Evolutionary conservation across 2,888 invertebrate genomes (phyloP).

Genomic region (Euplagia quadripunctaria): DNA sequence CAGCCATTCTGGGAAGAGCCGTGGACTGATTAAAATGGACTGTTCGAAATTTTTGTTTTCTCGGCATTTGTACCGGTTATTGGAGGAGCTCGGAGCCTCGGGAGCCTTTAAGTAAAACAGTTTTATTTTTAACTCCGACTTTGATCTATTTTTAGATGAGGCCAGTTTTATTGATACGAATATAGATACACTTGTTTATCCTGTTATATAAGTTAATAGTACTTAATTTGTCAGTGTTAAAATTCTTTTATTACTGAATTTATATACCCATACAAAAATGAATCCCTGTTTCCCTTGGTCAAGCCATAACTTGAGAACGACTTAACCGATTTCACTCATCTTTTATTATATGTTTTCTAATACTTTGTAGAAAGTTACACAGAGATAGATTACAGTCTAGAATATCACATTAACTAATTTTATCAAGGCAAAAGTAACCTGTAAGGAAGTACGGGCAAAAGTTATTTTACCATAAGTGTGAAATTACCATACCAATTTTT

Average conservation of each 20-base stretch:
- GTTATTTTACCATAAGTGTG: too few relatives aligned
- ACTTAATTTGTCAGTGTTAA: neutral
- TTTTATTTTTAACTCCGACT: slow-evolving; percentile 18
- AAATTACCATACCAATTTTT: too few relatives aligned
- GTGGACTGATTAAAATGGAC: slow-evolving; percentile 34
- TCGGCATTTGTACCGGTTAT: slow-evolving; percentile 8
- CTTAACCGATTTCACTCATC: too few relatives aligned
- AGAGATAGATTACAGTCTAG: too few relatives aligned
- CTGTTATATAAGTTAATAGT: neutral
- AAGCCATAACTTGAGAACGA: too few relatives aligned
- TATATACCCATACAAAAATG: too few relatives aligned
- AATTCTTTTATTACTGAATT: neutral
- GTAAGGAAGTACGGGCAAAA: too few relatives aligned
- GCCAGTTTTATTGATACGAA: neutral
- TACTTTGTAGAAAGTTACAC: too few relatives aligned
- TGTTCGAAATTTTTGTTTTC: slow-evolving; percentile 21
- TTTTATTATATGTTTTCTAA: too few relatives aligned
- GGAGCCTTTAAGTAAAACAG: slow-evolving; percentile 8
- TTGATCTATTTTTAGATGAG: slow-evolving; percentile 9
- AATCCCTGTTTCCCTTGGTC: too few relatives aligned
- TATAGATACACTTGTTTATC: neutral
- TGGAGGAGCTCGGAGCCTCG: slow-evolving; percentile 6
- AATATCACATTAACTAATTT: too few relatives aligned
- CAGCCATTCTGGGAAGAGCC: slow-evolving; percentile 35
- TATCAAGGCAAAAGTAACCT: too few relatives aligned